Evolutionary conservation across 1,140 invertebrate genomes (phyloP).

Genomic region (Drosophila aff.): DNA sequence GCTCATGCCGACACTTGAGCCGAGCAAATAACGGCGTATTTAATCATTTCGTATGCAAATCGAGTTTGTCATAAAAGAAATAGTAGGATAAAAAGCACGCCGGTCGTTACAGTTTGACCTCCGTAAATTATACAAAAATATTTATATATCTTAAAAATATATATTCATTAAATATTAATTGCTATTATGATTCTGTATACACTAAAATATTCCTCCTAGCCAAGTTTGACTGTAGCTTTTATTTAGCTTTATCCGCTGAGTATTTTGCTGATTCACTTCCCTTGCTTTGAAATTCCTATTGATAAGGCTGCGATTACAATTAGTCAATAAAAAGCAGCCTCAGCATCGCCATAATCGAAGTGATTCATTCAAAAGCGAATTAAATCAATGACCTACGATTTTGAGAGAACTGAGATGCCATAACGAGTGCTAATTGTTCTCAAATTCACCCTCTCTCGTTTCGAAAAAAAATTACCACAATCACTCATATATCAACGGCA

Average conservation of each 20-base stretch:
- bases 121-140: too few species aligned
- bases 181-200: too few species aligned
- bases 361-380: conserved; percentile 37
- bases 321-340: neutral
- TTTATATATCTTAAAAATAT: neutral
- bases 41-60: conserved; percentile 77
- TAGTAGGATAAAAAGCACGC: conserved; percentile 21
- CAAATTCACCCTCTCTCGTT: neutral
- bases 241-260: neutral
- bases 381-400: conserved; percentile 27
- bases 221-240: neutral
- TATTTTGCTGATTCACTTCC: conserved; percentile 17
- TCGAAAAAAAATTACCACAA: conserved; percentile 14
- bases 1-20: conserved; percentile 10
- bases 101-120: conserved; percentile 17
- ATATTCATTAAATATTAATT: neutral
- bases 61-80: conserved; percentile 64
- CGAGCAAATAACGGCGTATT: conserved; percentile 59
- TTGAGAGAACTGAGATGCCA: conserved; percentile 14
- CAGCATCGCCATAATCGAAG: conserved; percentile 13
- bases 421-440: conserved; percentile 23
- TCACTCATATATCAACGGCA: conserved; percentile 28
- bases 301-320: conserved; percentile 25
- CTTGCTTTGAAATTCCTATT: neutral
- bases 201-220: too few species aligned